These are phyloP conservation scores for Vulpes vulpes DNA, from an alignment of 2,113 vertebrate genomes.

Conservation along the genomic window DNA sequence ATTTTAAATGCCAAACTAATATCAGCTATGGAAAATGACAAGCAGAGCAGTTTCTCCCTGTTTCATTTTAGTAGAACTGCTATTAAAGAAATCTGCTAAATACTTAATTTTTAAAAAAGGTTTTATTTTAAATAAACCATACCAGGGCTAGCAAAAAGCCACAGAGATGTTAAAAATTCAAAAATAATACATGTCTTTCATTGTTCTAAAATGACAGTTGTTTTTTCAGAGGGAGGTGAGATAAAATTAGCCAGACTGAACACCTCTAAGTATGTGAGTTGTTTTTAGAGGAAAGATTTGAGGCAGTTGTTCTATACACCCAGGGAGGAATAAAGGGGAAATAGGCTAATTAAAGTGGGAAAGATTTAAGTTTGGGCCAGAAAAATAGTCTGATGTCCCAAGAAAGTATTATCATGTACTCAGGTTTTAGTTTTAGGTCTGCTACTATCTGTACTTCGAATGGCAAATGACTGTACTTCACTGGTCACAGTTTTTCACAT, in stretches of 20 bases:
- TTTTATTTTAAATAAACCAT: slow-evolving; percentile 15
- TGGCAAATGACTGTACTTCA: neutral
- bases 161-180: neutral
- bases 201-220: neutral
- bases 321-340: neutral
- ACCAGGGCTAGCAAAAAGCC: neutral
- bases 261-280: neutral
- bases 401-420: neutral
- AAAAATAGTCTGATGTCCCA: neutral
- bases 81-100: neutral
- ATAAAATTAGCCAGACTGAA: neutral
- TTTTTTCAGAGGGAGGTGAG: neutral
- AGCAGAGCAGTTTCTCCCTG: neutral
- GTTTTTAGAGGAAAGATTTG: neutral
- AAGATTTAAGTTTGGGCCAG: neutral
- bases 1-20: neutral
- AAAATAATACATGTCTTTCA: neutral
- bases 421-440: neutral
- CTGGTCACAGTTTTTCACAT: neutral
- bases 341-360: neutral
- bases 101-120: neutral
- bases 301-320: neutral
- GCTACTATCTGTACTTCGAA: neutral
- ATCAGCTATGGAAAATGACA: neutral
- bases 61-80: neutral